A percentile compares a stretch with the other conserved stretches of the same genome.
These are phyloP conservation scores for Brachypteracias leptosomus DNA, from an alignment of 2,113 vertebrate species.

Conservation along the genomic window DNA sequence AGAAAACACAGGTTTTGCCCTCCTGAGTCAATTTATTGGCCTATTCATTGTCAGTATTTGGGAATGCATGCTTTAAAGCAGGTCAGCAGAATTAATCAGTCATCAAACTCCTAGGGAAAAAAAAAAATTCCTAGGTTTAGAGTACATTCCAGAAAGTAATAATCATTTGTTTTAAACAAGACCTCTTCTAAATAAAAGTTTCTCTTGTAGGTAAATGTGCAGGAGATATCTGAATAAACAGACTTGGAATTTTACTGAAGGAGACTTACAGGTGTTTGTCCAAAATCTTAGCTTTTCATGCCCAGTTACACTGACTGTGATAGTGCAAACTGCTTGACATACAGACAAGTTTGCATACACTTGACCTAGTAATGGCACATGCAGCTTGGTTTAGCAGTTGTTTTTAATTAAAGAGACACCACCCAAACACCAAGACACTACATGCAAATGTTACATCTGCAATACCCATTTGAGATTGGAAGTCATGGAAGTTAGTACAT, in stretches of 20 bases:
- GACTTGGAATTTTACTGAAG: not conserved
- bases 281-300: not conserved
- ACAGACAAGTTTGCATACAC: not conserved
- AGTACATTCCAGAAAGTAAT: not conserved
- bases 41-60: not conserved
- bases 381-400: not conserved
- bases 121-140: not conserved
- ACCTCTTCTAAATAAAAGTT: not conserved
- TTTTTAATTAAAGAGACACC: not conserved
- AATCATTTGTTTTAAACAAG: not conserved
- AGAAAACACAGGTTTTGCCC: not conserved
- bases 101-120: not conserved
- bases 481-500: not conserved
- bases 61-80: not conserved
- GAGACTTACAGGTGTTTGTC: not conserved
- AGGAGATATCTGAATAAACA: not conserved
- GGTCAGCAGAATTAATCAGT: not conserved
- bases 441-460: not conserved
- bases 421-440: not conserved
- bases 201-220: not conserved
- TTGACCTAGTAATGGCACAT: not conserved
- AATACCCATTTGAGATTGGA: not conserved
- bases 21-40: not conserved
- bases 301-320: not conserved
- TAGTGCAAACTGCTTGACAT: not conserved